Conservation (phyloP, 2,797 vertebrate species). For the Notoglanidium macrostoma region DNA sequence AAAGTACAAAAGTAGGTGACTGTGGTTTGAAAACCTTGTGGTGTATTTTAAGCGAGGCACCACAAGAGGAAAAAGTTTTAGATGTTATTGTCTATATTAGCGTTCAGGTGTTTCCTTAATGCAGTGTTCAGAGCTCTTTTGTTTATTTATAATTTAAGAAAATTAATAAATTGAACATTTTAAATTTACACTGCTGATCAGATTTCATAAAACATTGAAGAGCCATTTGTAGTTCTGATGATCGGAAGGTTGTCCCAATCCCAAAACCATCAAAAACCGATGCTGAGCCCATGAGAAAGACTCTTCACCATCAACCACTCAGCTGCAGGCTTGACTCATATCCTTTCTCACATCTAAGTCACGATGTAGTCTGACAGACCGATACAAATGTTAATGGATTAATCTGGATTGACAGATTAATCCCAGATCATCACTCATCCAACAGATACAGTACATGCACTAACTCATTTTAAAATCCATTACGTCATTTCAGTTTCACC, state of each 20-base stretch:
- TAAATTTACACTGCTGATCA: background rate
- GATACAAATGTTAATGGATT: background rate
- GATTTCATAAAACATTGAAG: background rate
- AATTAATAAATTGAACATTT: background rate
- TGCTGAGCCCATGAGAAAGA: background rate
- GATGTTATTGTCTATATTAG: background rate
- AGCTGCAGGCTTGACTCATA: background rate
- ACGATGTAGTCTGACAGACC: background rate
- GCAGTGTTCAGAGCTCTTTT: background rate
- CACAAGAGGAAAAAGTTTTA: background rate
- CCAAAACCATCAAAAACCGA: background rate
- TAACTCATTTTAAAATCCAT: background rate
- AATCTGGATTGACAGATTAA: background rate
- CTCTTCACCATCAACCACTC: background rate
- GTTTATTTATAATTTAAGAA: background rate
- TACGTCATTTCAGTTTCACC: conserved; percentile 2
- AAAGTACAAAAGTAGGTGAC: background rate
- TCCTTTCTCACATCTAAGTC: background rate
- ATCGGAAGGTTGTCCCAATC: background rate
- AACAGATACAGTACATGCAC: too few species aligned
- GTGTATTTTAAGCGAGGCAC: background rate
- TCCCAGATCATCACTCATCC: background rate
- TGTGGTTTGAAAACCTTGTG: background rate
- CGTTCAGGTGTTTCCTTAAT: background rate
- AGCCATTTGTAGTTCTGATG: background rate